Base-by-base conservation (phyloP, 37 sponge, comb jelly and placozoan genomes). In the Oscarella lobularis region DNA sequence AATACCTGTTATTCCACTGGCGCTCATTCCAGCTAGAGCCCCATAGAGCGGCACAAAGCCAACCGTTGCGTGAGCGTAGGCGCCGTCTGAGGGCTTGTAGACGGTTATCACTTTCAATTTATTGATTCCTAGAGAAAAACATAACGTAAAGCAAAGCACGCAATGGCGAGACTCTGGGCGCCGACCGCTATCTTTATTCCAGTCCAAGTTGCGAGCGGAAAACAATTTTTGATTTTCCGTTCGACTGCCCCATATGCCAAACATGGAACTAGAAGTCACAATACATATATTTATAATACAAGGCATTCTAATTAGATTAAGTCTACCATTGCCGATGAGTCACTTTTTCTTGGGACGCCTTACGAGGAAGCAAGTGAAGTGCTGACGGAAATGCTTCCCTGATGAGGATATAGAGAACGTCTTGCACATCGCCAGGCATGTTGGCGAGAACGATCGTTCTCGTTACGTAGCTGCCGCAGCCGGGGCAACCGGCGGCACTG, bases 151-250 rank as follows among this genome's bases (percentile, higher is more conserved):
- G 31, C 35, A 14, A 0, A 41, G 68, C 70, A 3, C 27, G 36
- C 2, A 27, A 72, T 20, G 9, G 60, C 60, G 9, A 73, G 35
- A 5, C 3, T 36, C 2, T 1, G 39, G 38, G 38, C 20, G 1
- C 76, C n/a, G 3, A 78, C 84, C 79, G 66, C 79, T 83, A 65
- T 79, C 74, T 67, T 82, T 75, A 65, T 82, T 79, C 87, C 87
- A 87, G 81, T 87, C 87, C 0, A 87, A 78, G 39, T 87, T 87
- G 14, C 87, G 33, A 31, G 77, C 83, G 36, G 87, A 87, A 75
- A 76, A 87, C 1, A 87, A 83, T 27, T 74, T 35, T 35, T 70
- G 67, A 2, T 40, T 37, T 27, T n/a, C 38, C 1, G 87, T 87
- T 14, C 87, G 34, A 1, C 48, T 54, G 32, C 87, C 87, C 87